Evolutionary conservation across 2,797 vertebrate species (phyloP).

Genomic region (Limosa lapponica): DNA sequence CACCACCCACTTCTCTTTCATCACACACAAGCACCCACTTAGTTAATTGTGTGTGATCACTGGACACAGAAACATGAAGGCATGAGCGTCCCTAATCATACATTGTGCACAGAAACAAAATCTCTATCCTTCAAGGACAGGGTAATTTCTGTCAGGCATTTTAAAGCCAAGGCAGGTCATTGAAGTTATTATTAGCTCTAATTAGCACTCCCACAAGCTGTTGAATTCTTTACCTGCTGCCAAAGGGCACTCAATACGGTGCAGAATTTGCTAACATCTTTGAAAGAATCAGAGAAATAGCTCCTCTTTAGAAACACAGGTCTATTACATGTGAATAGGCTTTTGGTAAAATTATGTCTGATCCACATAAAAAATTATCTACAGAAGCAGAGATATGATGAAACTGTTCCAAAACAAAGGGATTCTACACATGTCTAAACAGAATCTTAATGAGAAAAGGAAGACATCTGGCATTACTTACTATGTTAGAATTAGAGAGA

Average conservation of each 20-base stretch:
- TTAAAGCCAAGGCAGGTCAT: conserved; percentile 45
- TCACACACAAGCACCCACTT: neutral
- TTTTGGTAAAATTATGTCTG: neutral
- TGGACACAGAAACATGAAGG: neutral
- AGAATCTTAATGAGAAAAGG: neutral
- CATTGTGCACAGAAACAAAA: neutral
- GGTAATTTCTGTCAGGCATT: conserved; percentile 29
- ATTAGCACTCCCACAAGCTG: conserved; percentile 39
- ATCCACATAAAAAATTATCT: neutral
- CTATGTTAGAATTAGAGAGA: neutral
- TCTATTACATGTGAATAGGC: neutral
- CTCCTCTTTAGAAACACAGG: neutral
- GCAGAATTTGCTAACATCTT: conserved; percentile 9
- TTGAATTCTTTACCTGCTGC: conserved; percentile 15
- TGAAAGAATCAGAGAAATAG: neutral
- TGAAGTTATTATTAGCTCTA: conserved; percentile 55
- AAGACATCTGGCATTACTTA: neutral
- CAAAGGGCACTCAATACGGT: conserved; percentile 32
- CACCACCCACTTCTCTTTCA: neutral
- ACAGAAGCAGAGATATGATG: neutral
- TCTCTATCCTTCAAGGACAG: neutral
- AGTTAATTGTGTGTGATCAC: neutral
- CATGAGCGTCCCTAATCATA: neutral
- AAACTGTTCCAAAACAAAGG: neutral
- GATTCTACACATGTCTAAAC: neutral